phyloP scores from a whole-genome alignment of 2,888 invertebrate genomes.

The Acronicta psi region DNA sequence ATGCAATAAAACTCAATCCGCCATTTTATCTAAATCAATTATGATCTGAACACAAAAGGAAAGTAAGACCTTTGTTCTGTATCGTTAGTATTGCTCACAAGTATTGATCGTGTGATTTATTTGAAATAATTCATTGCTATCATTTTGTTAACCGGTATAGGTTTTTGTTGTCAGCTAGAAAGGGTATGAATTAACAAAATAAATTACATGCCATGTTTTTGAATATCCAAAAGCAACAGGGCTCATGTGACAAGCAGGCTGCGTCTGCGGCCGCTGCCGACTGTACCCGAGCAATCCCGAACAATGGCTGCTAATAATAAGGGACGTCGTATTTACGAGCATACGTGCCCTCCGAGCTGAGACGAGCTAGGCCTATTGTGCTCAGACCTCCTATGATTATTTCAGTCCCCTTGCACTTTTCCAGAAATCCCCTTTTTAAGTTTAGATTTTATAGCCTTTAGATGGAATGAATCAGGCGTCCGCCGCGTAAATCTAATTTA shows the following conservation, averaged over 20 bases:
- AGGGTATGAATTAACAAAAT: conserved; percentile 34
- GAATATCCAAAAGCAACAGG: conserved; percentile 51
- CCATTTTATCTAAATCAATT: conserved; percentile 43
- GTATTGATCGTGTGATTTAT: conserved; percentile 22
- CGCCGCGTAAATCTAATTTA: conserved; percentile 74
- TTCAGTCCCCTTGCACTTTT: conserved; percentile 82
- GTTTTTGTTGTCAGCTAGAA: conserved; percentile 27
- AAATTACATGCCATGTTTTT: conserved; percentile 51
- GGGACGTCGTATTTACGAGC: conserved; percentile 87
- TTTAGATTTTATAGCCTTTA: conserved; percentile 77
- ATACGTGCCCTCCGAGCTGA: conserved; percentile 85
- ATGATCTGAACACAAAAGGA: conserved; percentile 20
- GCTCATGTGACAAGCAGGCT: conserved; percentile 50
- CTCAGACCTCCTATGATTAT: conserved; percentile 88
- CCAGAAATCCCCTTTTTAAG: conserved; percentile 81
- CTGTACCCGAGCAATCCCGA: conserved; percentile 80
- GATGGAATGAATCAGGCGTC: conserved; percentile 76
- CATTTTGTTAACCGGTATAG: conserved; percentile 13
- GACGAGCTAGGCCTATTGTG: conserved; percentile 86
- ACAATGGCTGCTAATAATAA: conserved; percentile 88
- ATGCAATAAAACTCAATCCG: conserved; percentile 43
- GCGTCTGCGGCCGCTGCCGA: conserved; percentile 65
- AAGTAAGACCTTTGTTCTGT: conserved; percentile 25
- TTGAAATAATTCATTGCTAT: conserved; percentile 17
- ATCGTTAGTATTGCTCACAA: neutral